A percentile compares a stretch with the other conserved stretches of the same genome.
Conservation (phyloP, 2,888 invertebrate genomes). For the Lathronympha strigana region DNA sequence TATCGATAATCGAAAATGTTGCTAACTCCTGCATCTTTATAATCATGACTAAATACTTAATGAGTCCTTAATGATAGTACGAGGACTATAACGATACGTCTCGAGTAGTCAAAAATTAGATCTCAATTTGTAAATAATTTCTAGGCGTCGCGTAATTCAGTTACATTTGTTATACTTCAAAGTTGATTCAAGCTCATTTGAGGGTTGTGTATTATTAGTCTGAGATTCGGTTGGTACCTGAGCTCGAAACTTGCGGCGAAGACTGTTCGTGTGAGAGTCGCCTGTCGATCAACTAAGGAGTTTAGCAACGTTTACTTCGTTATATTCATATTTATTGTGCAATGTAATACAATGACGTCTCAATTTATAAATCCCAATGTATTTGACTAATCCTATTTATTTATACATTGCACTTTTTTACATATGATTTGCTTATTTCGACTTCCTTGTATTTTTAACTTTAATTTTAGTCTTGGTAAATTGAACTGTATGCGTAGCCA, state of each 20-base stretch:
- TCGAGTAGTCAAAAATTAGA: conserved; percentile 50
- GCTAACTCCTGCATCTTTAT: conserved; percentile 63
- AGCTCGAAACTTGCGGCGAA: conserved; percentile 43
- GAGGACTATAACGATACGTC: conserved; percentile 46
- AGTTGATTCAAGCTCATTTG: conserved; percentile 64
- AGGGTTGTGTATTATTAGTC: conserved; percentile 76
- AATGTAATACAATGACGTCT: conserved; percentile 48
- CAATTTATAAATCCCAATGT: conserved; percentile 28
- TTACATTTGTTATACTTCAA: conserved; percentile 21
- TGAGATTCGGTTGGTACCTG: conserved; percentile 63
- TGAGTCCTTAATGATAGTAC: conserved; percentile 27
- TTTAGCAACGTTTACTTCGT: conserved; percentile 69
- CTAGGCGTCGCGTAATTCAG: conserved; percentile 37
- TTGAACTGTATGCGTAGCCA: conserved; percentile 43
- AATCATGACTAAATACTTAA: conserved; percentile 23
- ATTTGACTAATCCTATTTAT: conserved; percentile 44
- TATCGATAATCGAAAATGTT: conserved; percentile 66
- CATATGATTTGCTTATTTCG: conserved; percentile 31
- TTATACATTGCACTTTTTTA: conserved; percentile 52
- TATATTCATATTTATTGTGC: conserved; percentile 46
- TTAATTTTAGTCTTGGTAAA: conserved; percentile 54
- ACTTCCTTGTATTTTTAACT: conserved; percentile 40
- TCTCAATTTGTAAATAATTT: conserved; percentile 59
- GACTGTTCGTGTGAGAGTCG: conserved; percentile 21
- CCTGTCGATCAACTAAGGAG: conserved; percentile 56